Conservation (phyloP, 2,797 vertebrate genomes). For the Aulostomus chinensis region DNA sequence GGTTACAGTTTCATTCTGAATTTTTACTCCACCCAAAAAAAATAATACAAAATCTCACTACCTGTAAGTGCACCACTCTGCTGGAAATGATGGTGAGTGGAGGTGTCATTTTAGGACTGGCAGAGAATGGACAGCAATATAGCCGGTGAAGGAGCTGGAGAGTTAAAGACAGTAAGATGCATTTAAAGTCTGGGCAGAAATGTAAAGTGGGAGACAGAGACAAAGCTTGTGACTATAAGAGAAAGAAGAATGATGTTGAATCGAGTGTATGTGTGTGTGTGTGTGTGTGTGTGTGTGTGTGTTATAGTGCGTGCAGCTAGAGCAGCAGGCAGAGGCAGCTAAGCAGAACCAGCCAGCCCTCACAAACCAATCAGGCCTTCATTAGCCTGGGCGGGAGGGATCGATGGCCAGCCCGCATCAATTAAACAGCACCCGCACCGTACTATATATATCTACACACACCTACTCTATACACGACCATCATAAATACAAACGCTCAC, state of each 20-base stretch:
- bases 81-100: constrained; percentile 50
- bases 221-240: constrained; percentile 37
- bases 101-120: constrained; percentile 47
- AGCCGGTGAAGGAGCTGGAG: constrained; percentile 15
- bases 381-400: constrained; percentile 86
- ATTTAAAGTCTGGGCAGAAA: constrained; percentile 47
- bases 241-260: constrained; percentile 75
- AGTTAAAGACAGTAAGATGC: constrained; percentile 37
- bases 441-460: constrained; percentile 49
- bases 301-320: constrained; percentile 63
- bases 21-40: too few species aligned
- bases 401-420: constrained; percentile 87
- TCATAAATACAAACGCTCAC: constrained; percentile 26
- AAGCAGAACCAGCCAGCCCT: constrained; percentile 88
- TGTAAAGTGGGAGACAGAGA: constrained; percentile 59
- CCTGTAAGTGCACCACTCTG: constrained; percentile 43
- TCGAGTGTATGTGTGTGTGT: constrained; percentile 58
- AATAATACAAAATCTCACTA: too few species aligned
- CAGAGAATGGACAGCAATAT: constrained; percentile 25
- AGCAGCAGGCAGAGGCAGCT: constrained; percentile 81
- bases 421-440: constrained; percentile 82
- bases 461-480: constrained; percentile 53
- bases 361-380: constrained; percentile 90
- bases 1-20: constrained; percentile 24
- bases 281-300: constrained; percentile 42